Evolutionary conservation across 2,113 vertebrate species (phyloP), one percentile per base, ranked within the genome.

Genomic region (Ophthalmolycus amberensis): DNA sequence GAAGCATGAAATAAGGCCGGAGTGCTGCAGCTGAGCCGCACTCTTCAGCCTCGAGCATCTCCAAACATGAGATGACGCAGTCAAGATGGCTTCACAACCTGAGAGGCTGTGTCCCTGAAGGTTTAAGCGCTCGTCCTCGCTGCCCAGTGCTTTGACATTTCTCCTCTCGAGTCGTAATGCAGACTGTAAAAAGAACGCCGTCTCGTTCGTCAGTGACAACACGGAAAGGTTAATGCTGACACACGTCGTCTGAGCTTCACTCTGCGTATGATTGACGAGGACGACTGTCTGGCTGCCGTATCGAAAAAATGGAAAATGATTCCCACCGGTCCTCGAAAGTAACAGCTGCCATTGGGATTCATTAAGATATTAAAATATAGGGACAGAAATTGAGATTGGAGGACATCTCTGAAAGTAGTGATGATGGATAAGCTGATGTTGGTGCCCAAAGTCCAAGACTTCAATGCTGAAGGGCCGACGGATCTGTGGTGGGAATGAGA

Each of bases 51-150:
- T 34, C 2, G 0, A 75, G 54, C 64, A 12, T 72, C 72, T 77
- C 52, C n/a, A 0, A 25, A 72, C 27, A 81, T 79, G 32, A 46
- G 27, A 9, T 18, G 72, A 70, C 1, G 42, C 56, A 1, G 42
- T 56, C 76, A 82, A 71, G 70, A 88, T 77, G 78, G 52, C 85
- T 66, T 78, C 77, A 69, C 44, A 65, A 84, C 77, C 80, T 42
- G 71, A 85, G 79, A 79, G 58, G 58, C 73, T n/a, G 52, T 1
- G 34, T 82, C 85, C 83, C 72, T 80, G 14, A 62, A 81, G 77
- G 68, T 66, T 84, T 84, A 16, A 56, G 50, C 29, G 15, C 14
- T 64, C 0, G 56, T 71, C 77, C 59, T 77, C 77, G 77, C 59
- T 60, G 52, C 29, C 44, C 62, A 52, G 68, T 14, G 6, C 44